Percentiles rank a stretch among this genome's conserved stretches.
phyloP scores from a whole-genome alignment of 2,888 invertebrate species.

The Brachyopa scutellaris region DNA sequence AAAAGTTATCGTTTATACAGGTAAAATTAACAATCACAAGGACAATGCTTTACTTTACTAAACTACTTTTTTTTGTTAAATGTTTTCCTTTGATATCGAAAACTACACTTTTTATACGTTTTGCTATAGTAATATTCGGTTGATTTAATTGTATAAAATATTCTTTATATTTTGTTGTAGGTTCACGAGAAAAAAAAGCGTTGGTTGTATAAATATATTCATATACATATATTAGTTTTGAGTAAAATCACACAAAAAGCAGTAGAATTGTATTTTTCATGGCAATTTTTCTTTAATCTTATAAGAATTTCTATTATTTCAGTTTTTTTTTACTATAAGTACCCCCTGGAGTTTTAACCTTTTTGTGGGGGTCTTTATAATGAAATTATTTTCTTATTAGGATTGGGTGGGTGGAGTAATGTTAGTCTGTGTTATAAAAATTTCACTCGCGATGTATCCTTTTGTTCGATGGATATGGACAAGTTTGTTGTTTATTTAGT shows the following conservation, averaged over 20 bases:
- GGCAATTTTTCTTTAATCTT: conserved; percentile 66
- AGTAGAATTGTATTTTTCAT: conserved; percentile 69
- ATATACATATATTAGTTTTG: conserved; percentile 52
- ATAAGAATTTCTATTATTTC: conserved; percentile 35
- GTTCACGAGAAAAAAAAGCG: conserved; percentile 36
- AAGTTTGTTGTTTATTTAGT: conserved; percentile 33
- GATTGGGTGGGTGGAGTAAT: conserved; percentile 68
- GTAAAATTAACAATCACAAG: conserved; percentile 73
- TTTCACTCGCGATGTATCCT: conserved; percentile 72
- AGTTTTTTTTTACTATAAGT: conserved; percentile 44
- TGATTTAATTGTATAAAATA: conserved; percentile 65
- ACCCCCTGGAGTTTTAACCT: conserved; percentile 13
- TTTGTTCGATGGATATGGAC: conserved; percentile 72
- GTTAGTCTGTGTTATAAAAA: conserved; percentile 58
- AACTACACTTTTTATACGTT: conserved; percentile 19
- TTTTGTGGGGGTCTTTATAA: not conserved
- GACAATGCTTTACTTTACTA: conserved; percentile 65
- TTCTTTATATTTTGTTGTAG: conserved; percentile 50
- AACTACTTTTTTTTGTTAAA: conserved; percentile 38
- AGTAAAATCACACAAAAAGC: conserved; percentile 73
- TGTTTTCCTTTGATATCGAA: conserved; percentile 18
- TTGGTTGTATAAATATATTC: conserved; percentile 66
- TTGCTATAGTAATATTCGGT: conserved; percentile 7
- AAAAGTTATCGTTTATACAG: conserved; percentile 74
- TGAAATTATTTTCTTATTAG: conserved; percentile 35